phyloP scores from a whole-genome alignment of 2,888 invertebrate species.

The Diarsia rubi region DNA sequence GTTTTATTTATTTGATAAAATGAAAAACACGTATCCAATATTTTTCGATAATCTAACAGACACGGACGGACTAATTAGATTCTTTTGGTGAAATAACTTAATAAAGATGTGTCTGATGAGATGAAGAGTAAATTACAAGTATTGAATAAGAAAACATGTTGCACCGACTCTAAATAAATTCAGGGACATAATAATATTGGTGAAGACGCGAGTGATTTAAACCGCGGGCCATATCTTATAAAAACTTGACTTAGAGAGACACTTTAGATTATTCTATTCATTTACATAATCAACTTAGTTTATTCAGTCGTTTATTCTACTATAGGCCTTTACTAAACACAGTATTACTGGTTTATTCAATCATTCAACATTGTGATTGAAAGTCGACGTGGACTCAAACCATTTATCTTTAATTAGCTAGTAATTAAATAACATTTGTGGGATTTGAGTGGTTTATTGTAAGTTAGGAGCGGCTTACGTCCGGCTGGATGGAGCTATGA shows the following conservation, averaged over 20 bases:
- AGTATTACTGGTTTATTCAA: constrained; percentile 2
- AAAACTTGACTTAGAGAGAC: background rate
- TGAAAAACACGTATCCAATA: too few relatives aligned
- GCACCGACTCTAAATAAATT: background rate
- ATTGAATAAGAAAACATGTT: background rate
- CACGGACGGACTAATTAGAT: too few relatives aligned
- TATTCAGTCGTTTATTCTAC: background rate
- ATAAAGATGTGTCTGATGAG: background rate
- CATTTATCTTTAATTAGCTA: constrained; percentile 49
- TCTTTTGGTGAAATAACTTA: too few relatives aligned
- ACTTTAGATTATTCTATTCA: background rate
- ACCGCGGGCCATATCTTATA: background rate
- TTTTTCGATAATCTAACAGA: too few relatives aligned
- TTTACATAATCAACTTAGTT: background rate
- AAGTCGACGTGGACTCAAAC: background rate
- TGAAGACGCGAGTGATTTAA: too few relatives aligned
- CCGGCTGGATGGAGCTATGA: background rate
- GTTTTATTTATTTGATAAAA: too few relatives aligned
- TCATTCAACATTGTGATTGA: constrained; percentile 9
- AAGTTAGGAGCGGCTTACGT: constrained; percentile 24
- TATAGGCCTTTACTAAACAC: constrained; percentile 1
- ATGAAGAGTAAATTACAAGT: background rate
- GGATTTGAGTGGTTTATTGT: constrained; percentile 17
- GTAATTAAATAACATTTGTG: constrained; percentile 36
- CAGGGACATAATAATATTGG: accelerated